phyloP scores from a whole-genome alignment of 2,113 vertebrate genomes.

The Notothenia rossii region DNA sequence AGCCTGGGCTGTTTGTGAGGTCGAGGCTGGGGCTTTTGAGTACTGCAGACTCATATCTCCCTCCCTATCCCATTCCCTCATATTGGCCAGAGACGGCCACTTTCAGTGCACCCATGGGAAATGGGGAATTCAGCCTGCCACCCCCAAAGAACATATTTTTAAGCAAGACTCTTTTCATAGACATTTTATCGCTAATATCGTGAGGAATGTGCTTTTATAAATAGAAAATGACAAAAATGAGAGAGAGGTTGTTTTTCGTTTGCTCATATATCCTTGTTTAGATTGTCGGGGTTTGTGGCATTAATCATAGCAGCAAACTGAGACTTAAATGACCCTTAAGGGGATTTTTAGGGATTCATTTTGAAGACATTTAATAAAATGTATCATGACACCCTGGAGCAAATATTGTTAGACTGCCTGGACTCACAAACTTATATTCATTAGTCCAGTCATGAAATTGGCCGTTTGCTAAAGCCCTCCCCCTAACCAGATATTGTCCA shows the following conservation, averaged over 20 bases:
- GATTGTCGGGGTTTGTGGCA: slow-evolving; percentile 53
- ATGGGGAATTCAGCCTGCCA: slow-evolving; percentile 76
- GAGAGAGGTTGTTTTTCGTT: slow-evolving; percentile 10
- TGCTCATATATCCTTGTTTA: slow-evolving; percentile 68
- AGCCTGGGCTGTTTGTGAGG: slow-evolving; percentile 74
- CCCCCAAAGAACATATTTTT: slow-evolving; percentile 76
- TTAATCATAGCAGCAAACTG: slow-evolving; percentile 39
- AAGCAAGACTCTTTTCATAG: slow-evolving; percentile 70
- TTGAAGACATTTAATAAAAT: slow-evolving; percentile 50
- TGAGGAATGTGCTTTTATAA: slow-evolving; percentile 74
- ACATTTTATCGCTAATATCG: slow-evolving; percentile 72
- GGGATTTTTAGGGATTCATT: slow-evolving; percentile 38
- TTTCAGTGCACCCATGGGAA: slow-evolving; percentile 79
- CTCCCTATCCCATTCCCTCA: slow-evolving; percentile 65
- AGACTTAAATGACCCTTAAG: slow-evolving; percentile 49
- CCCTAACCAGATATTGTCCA: neutral
- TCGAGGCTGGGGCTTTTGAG: slow-evolving; percentile 68
- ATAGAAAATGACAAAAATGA: slow-evolving; percentile 51
- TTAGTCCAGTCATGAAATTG: slow-evolving; percentile 39
- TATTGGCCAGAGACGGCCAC: slow-evolving; percentile 71
- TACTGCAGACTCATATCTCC: slow-evolving; percentile 72
- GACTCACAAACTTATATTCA: slow-evolving; percentile 32
- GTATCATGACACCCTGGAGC: slow-evolving; percentile 41
- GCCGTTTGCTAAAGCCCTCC: neutral
- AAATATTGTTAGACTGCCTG: slow-evolving; percentile 41